Evolutionary conservation across 2,113 vertebrate species (phyloP).

Genomic region (Alethe diademata): DNA sequence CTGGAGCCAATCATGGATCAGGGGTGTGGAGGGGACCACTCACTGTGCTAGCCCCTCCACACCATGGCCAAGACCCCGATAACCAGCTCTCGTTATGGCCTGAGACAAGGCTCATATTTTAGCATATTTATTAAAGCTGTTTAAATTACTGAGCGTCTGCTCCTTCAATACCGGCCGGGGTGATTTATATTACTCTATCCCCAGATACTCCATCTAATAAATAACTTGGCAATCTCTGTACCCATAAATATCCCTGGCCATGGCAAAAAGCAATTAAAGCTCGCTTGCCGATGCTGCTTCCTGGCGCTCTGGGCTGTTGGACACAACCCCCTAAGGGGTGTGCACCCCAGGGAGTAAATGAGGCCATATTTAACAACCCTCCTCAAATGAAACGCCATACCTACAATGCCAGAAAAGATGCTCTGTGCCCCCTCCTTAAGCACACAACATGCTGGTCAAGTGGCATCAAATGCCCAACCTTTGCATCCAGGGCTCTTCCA

Average conservation of each 20-base stretch:
- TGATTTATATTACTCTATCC: constrained; percentile 77
- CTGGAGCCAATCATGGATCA: accelerated
- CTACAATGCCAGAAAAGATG: not conserved
- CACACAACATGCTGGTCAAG: accelerated
- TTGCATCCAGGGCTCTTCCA: accelerated
- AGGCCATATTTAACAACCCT: not conserved
- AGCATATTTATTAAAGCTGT: constrained; percentile 80
- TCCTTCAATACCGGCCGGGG: constrained; percentile 69
- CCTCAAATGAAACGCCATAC: accelerated
- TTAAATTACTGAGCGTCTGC: constrained; percentile 77
- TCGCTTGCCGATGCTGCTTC: not conserved
- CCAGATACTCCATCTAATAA: constrained; percentile 77
- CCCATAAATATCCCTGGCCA: constrained; percentile 69
- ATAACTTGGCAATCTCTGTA: constrained; percentile 75
- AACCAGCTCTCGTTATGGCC: constrained; percentile 65
- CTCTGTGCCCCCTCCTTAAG: not conserved
- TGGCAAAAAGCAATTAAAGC: constrained; percentile 74
- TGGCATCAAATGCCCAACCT: accelerated
- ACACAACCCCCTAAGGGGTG: not conserved
- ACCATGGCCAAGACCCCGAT: not conserved
- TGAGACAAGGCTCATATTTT: constrained; percentile 72
- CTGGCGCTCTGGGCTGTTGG: not conserved
- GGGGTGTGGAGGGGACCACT: not conserved
- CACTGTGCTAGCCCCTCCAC: not conserved
- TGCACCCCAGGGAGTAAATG: not conserved